phyloP scores from a whole-genome alignment of 2,113 vertebrate genomes.

The Bostrychus sinensis region DNA sequence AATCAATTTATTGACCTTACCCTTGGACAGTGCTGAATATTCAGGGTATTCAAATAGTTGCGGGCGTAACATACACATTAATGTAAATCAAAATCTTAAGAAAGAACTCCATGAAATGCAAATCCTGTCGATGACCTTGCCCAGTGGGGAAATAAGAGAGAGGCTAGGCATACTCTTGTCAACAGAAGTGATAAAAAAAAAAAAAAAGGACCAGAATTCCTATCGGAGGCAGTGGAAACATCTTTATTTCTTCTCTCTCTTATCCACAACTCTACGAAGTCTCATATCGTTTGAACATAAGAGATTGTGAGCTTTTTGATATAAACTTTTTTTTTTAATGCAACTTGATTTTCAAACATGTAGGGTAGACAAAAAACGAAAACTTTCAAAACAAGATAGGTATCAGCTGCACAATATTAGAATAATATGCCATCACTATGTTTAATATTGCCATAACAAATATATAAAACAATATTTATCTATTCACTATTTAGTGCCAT shows the following conservation, averaged over 20 bases:
- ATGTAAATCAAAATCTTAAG: conserved; percentile 71
- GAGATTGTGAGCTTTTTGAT: conserved; percentile 12
- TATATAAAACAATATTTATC: too few species aligned
- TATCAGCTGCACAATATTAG: too few species aligned
- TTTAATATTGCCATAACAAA: too few species aligned
- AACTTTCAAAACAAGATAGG: too few species aligned
- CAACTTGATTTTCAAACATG: background rate
- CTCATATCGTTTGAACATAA: too few species aligned
- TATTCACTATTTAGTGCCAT: too few species aligned
- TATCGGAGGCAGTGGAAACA: conserved; percentile 43
- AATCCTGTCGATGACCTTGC: conserved; percentile 77
- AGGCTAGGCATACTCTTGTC: conserved; percentile 56
- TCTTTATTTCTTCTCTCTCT: conserved; percentile 43
- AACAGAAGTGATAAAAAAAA: conserved; percentile 54
- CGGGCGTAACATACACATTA: conserved; percentile 59
- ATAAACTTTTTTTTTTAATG: background rate
- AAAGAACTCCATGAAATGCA: conserved; percentile 73
- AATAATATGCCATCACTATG: too few species aligned
- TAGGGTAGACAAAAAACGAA: too few species aligned
- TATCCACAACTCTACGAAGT: conserved; percentile 9
- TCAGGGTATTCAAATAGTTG: conserved; percentile 56
- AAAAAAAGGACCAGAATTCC: conserved; percentile 46
- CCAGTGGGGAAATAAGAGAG: conserved; percentile 48
- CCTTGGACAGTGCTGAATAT: conserved; percentile 70
- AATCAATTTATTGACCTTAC: conserved; percentile 69